Conservation (phyloP, 1,140 invertebrate species). For the Drosophila bocki region DNA sequence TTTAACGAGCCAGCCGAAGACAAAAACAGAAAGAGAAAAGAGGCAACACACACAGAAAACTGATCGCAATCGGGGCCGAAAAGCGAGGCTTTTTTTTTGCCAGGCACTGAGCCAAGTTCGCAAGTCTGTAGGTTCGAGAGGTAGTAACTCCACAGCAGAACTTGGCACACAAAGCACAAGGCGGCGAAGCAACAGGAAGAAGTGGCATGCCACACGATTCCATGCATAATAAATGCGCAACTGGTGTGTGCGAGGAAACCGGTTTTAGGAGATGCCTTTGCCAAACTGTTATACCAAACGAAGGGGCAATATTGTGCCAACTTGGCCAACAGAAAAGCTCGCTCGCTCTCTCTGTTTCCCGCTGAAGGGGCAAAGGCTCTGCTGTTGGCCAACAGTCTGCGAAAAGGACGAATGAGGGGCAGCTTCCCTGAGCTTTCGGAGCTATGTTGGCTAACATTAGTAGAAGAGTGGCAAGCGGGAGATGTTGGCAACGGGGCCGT, state of each 20-base stretch:
- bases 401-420: constrained; percentile 53
- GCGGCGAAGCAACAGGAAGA: constrained; percentile 60
- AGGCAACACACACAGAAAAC: constrained; percentile 48
- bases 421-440: constrained; percentile 20
- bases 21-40: constrained; percentile 55
- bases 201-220: constrained; percentile 53
- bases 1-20: constrained; percentile 62
- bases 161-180: constrained; percentile 33
- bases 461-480: constrained; percentile 32
- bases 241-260: constrained; percentile 82
- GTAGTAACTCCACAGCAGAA: constrained; percentile 11
- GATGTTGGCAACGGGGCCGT: background rate
- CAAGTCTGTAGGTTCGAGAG: no score
- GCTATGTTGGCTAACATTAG: constrained; percentile 43
- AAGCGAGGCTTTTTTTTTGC: constrained; percentile 11
- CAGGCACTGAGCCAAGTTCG: constrained; percentile 36
- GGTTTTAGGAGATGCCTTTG: constrained; percentile 63
- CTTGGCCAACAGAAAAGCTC: constrained; percentile 64
- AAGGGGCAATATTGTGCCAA: constrained; percentile 31
- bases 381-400: constrained; percentile 44
- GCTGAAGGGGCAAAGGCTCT: background rate
- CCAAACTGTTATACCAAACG: constrained; percentile 64
- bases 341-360: constrained; percentile 1
- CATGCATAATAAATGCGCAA: constrained; percentile 85
- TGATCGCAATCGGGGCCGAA: constrained; percentile 63